phyloP scores from a whole-genome alignment of 30 jellyfish, hydroid and myxozoan species.

The Turritopsis dohrnii region DNA sequence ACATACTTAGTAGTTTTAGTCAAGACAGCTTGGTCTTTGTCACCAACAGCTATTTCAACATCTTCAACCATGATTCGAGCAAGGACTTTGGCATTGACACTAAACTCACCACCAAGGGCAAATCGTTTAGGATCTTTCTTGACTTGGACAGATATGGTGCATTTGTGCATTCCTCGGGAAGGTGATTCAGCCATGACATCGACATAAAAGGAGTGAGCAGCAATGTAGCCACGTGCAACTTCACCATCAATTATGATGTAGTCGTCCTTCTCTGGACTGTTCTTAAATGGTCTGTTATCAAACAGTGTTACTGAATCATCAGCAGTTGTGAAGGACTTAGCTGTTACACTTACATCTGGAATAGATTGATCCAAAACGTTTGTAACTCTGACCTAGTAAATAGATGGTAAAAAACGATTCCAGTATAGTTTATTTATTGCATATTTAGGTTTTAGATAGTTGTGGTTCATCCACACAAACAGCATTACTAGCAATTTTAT shows the following conservation, averaged over 20 bases:
- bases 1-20: neutral
- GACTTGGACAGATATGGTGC: slow-evolving; percentile 39
- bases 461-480: neutral
- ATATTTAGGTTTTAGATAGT: too few relatives aligned
- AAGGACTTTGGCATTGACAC: slow-evolving; percentile 61
- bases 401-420: too few relatives aligned
- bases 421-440: too few relatives aligned
- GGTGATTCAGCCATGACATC: slow-evolving; percentile 60
- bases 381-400: slow-evolving; percentile 82
- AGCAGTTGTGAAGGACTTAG: slow-evolving; percentile 61
- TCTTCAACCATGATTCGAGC: slow-evolving; percentile 73
- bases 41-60: slow-evolving; percentile 81
- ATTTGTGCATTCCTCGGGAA: slow-evolving; percentile 70
- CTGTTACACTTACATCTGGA: slow-evolving; percentile 61
- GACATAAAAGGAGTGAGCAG: slow-evolving; percentile 67
- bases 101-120: slow-evolving; percentile 48
- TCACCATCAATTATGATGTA: slow-evolving; percentile 66
- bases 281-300: slow-evolving; percentile 56
- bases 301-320: slow-evolving; percentile 59
- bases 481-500: neutral
- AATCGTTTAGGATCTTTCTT: slow-evolving; percentile 38
- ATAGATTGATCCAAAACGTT: slow-evolving; percentile 75
- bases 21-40: slow-evolving; percentile 64
- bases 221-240: slow-evolving; percentile 87
- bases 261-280: slow-evolving; percentile 83